Base-by-base conservation (phyloP, 2,888 invertebrate species). In the Scelioninae gen. 2 region DNA sequence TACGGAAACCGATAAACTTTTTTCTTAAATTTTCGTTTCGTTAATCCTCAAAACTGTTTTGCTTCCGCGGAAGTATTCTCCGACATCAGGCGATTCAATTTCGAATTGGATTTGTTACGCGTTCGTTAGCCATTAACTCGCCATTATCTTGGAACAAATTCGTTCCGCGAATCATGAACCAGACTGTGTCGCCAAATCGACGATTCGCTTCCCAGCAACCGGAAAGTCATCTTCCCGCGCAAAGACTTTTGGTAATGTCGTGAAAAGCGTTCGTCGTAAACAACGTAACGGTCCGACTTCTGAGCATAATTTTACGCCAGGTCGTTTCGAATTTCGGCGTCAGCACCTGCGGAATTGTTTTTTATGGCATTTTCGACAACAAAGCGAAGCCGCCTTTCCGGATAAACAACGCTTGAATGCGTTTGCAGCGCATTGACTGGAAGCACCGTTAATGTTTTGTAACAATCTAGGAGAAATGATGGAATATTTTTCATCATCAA, bases 61-160 rank as follows among this genome's bases (percentile, higher is more conserved):
- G 37, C 48, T 52, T 48, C 53, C 55, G 35, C 70, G 57, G 63
- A 64, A 57, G 65, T 43, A 37, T 55, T 50, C 0, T 1, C 33
- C 16, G 13, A 11, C 39, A 65, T 67, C 60, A 55, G 43, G 35
- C 46, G 48, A 52, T 68, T 73, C 53, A 52, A 63, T 64, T 60
- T 61, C 58, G 71, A 77, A 52, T 50, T 69, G 48, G 65, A 68
- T 73, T 74, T 73, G 77, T 75, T 57, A 52, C 70, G 45, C 63
- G 68, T 75, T 73, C 55, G 75, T 73, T 61, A 58, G 76, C 72
- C 76, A 78, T 81, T 77, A 78, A 63, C 70, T 37, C 58, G 73
- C 50, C 76, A 75, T 81, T 76, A 76, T 76, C 78, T 74, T 69
- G 68, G 75, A 70, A 74, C 76, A 73, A 73, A 80, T 80, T 77